Evolutionary conservation across 2,888 invertebrate species (phyloP).

Genomic region (Epinotia nisella): DNA sequence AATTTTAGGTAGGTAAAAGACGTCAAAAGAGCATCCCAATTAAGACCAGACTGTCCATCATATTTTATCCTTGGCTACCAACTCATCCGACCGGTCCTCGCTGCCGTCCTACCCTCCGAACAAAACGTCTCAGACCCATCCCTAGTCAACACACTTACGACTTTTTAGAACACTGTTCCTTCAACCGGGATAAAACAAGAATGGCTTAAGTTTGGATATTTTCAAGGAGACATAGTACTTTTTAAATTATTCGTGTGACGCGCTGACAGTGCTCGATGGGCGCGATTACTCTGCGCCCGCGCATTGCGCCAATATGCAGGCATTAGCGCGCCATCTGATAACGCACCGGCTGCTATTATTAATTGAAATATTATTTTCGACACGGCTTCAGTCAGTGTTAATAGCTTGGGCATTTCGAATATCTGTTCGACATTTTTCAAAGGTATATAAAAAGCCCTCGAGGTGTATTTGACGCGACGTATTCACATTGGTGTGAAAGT

Average conservation of each 20-base stretch:
- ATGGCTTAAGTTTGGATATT: not conserved
- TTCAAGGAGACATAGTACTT: not conserved
- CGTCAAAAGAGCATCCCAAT: slow-evolving; percentile 16
- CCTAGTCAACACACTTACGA: not conserved
- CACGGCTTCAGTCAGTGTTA: slow-evolving; percentile 19
- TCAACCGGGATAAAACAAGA: not conserved
- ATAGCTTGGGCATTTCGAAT: slow-evolving; percentile 16
- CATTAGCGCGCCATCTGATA: slow-evolving; percentile 37
- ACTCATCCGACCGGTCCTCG: slow-evolving; percentile 21
- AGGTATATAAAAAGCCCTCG: not conserved
- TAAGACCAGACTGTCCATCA: slow-evolving; percentile 20
- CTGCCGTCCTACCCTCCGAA: slow-evolving; percentile 19
- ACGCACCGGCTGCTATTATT: slow-evolving; percentile 35
- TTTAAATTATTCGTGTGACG: not conserved
- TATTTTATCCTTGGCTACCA: slow-evolving; percentile 22
- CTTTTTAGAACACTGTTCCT: not conserved
- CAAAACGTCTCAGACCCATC: slow-evolving; percentile 3
- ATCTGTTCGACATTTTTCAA: slow-evolving; percentile 2
- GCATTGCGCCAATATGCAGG: slow-evolving; percentile 27
- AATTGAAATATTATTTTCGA: slow-evolving; percentile 32
- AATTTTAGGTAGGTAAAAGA: not conserved
- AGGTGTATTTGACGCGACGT: not conserved
- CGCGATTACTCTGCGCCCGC: slow-evolving; percentile 22
- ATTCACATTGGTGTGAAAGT: not conserved
- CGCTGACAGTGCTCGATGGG: slow-evolving; percentile 31